phyloP scores from a whole-genome alignment of 2,113 vertebrate genomes.

The Phrynosoma blainvillii region DNA sequence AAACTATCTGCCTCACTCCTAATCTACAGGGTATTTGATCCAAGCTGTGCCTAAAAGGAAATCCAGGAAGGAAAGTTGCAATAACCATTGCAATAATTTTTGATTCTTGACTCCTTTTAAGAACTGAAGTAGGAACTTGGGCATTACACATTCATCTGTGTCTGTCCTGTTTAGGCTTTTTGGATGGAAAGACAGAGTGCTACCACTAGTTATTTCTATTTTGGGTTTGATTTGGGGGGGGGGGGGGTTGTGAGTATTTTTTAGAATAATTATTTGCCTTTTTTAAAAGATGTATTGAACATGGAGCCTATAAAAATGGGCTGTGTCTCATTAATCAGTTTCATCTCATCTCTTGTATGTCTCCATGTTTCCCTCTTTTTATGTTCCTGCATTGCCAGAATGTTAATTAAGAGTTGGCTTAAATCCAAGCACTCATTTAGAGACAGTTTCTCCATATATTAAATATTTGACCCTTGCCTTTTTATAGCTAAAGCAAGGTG shows the following conservation, averaged over 20 bases:
- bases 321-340: constrained; percentile 11
- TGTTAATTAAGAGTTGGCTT: constrained; percentile 28
- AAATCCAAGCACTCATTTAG: not conserved
- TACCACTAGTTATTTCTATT: not conserved
- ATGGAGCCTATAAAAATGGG: not conserved
- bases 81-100: not conserved
- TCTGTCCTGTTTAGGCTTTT: constrained; percentile 19
- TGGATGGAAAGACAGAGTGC: not conserved
- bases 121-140: constrained; percentile 7
- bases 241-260: not conserved
- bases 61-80: constrained; percentile 5
- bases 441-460: not conserved
- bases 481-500: not conserved
- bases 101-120: constrained; percentile 26
- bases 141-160: constrained; percentile 19
- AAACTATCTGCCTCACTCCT: not conserved
- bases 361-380: constrained; percentile 12
- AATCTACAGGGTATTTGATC: not conserved
- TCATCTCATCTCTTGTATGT: not conserved
- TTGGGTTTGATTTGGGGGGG: not conserved
- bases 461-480: not conserved
- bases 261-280: constrained; percentile 25
- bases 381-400: constrained; percentile 8
- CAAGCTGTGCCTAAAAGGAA: constrained; percentile 1
- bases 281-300: constrained; percentile 26